Evolutionary conservation across 2,888 invertebrate species (phyloP), one percentile per base, ranked within the genome.

Genomic region (Ormyrus rosae): DNA sequence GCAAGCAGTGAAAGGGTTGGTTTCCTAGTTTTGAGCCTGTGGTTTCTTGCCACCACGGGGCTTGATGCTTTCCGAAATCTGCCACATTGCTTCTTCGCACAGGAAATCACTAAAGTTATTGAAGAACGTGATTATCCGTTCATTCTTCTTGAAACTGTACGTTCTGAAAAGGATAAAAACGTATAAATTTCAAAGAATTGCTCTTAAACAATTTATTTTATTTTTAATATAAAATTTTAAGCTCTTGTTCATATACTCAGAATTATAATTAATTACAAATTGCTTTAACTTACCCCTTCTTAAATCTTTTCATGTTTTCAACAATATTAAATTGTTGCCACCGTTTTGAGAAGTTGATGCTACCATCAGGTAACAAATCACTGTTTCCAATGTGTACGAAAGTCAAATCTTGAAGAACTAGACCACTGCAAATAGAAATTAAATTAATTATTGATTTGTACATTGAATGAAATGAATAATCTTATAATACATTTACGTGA

Each of bases 261-360:
- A 46, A 63, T 9, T 11, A 65, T 50, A 13, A 13, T 65, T n/a
- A 65, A 7, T 45, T 8, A 63, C 6, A 11, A 46, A 9, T 5
- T 51, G 46, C n/a, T 50, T 48, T 58, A 65, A 93, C 93, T 92
- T 91, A 98, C 99, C 97, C 97, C 93, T 97, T 97, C 89, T 98
- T 98, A 91, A 99, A 99, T 90, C 98, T 94, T 90, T 98, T 96
- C 97, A 99, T 98, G 90, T 98, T 98, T 91, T 99, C 98, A 89
- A 99, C 96, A 84, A 99, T 98, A 89, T 98, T 96, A 91, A 97
- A 99, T 91, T 99, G 99, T 91, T 99, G 99, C 98, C 99, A 99
- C 85, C 99, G 93, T 92, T 99, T 99, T 10, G 98, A 97, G 91
- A 99, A 99, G 91, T 98, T 98, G 74, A 98, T 96, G 83, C 94